phyloP scores from a whole-genome alignment of 2,113 vertebrate species.

The Leucoraja erinaceus region DNA sequence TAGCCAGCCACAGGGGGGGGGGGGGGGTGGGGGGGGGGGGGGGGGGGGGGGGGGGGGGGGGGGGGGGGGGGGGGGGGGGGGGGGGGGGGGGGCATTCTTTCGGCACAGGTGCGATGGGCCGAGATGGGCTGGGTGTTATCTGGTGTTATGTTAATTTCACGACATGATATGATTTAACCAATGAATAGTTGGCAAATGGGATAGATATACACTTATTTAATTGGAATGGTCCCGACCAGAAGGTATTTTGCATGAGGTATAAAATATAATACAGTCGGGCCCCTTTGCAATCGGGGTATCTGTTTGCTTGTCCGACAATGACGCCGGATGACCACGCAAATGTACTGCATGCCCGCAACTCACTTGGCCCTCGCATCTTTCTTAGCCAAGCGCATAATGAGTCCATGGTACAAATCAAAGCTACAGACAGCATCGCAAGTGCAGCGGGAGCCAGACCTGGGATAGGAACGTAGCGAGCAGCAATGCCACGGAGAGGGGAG shows the following conservation, averaged over 20 bases:
- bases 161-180: too few relatives aligned
- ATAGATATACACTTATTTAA: background rate
- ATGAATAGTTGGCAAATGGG: background rate
- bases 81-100: background rate
- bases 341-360: background rate
- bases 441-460: background rate
- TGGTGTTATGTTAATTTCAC: background rate
- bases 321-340: background rate
- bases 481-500: background rate
- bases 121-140: background rate
- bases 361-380: background rate
- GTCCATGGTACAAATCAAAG: background rate
- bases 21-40: background rate
- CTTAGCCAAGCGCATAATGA: background rate
- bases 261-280: background rate
- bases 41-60: background rate
- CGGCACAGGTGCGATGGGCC: background rate
- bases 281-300: background rate
- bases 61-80: background rate
- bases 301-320: slow-evolving; percentile 2
- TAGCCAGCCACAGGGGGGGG: background rate
- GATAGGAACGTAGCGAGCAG: background rate
- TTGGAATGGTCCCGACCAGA: background rate
- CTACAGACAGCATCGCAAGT: background rate
- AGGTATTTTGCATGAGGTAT: too few relatives aligned